phyloP scores from a whole-genome alignment of 30 jellyfish, hydroid and myxozoan genomes.

The Cassiopea andromeda region DNA sequence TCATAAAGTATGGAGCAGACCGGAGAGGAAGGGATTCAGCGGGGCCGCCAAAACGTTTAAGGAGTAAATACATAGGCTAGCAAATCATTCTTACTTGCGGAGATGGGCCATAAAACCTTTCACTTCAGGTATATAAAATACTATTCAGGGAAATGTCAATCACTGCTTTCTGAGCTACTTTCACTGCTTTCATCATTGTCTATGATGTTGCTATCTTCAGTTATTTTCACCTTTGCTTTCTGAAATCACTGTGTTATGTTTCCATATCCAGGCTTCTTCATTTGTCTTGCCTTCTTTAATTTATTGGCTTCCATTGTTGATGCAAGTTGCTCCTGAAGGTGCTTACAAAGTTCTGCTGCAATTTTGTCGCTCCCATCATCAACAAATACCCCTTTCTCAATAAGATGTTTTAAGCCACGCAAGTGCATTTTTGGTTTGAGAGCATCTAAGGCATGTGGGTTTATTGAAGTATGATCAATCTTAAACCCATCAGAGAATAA shows the following conservation, averaged over 20 bases:
- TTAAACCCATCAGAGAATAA: not conserved
- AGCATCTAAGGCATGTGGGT: slow-evolving; percentile 31
- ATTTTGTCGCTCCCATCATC: slow-evolving; percentile 12
- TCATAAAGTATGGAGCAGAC: no score
- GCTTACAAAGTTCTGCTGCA: slow-evolving; percentile 23
- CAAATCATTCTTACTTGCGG: no score
- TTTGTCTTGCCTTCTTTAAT: slow-evolving; percentile 21
- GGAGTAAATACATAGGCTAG: no score
- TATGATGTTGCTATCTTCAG: not conserved
- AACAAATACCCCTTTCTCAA: not conserved
- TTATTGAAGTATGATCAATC: slow-evolving; percentile 23
- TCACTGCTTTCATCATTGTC: not conserved
- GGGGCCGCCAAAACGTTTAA: no score
- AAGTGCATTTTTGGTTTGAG: slow-evolving; percentile 42
- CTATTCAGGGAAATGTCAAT: no score
- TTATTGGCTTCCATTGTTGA: slow-evolving; percentile 29
- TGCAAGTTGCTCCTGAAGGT: slow-evolving; percentile 33
- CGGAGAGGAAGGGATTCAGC: no score
- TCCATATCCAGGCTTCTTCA: slow-evolving; percentile 16
- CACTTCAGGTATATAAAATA: no score
- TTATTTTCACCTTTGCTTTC: no score
- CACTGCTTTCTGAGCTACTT: not conserved
- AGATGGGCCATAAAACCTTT: no score
- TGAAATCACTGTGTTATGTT: not conserved
- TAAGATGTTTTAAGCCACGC: slow-evolving; percentile 21